Base-by-base conservation (phyloP, 2,888 invertebrate species). In the Philereme vetulata region DNA sequence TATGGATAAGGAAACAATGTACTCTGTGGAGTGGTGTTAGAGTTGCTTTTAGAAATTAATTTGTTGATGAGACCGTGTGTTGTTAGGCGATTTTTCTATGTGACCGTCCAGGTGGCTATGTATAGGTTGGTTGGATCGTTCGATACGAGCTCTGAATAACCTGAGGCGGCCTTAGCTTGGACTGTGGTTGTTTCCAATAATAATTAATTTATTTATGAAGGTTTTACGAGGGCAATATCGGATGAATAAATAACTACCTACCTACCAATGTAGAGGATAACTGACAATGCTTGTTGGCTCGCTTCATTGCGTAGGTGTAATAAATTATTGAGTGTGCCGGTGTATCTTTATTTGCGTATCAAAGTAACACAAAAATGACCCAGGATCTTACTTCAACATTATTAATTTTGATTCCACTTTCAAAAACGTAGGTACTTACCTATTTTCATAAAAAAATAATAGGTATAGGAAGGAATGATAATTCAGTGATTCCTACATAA, bases 51-150 rank as follows among this genome's bases (percentile, higher is more conserved):
- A 11, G 60, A 67, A 49, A 55, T 59, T 43, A 40, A 64, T 32
- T 59, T 42, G 52, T 60, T 58, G 66, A 71, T 82, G 75, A 65
- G 70, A 78, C 84, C 68, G 76, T 90, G 77, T 83, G 69, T 70
- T 71, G 68, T 62, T 82, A 73, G 77, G 64, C 51, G 62, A 72
- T 78, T 84, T 90, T 87, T 90, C 90, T 91, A 91, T 91, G 91
- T 90, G 90, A 89, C 88, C 86, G 85, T 87, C 90, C 90, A 90
- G 90, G 85, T 91, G 90, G 87, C 90, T 91, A 91, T 91, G 91
- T 92, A 91, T 90, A 90, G 88, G 88, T 90, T 81, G 84, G 66
- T 78, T 69, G 77, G 74, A 72, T 71, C 76, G 86, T 83, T 85
- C 86, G 75, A 87, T 87, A 85, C 82, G 74, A 76, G 77, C 72